Conservation (phyloP, 2,113 vertebrate species). For the Steatornis caripensis region DNA sequence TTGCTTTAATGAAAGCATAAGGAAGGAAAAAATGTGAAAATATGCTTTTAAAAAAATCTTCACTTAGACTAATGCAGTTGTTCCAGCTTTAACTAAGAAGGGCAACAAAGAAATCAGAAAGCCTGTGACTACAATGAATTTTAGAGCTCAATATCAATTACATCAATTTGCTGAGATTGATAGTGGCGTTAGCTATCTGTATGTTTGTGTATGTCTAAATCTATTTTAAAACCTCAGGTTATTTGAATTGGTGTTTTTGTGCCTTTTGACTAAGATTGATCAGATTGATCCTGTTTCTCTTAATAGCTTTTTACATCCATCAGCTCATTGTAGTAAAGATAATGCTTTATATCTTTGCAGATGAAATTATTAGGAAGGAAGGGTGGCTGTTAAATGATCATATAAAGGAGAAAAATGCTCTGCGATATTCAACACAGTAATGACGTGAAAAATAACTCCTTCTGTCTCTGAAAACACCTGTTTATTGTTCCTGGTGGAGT, state of each 20-base stretch:
- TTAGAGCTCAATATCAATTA: not conserved
- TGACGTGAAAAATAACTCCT: not conserved
- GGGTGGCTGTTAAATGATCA: not conserved
- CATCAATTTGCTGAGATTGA: not conserved
- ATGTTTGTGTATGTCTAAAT: not conserved
- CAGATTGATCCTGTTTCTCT: not conserved
- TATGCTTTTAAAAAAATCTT: not conserved
- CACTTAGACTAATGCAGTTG: not conserved
- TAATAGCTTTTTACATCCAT: not conserved
- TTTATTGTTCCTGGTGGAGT: not conserved
- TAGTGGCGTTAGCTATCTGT: not conserved
- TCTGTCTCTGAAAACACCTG: not conserved
- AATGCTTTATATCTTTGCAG: not conserved
- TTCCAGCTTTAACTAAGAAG: not conserved
- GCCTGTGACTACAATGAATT: not conserved
- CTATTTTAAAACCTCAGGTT: not conserved
- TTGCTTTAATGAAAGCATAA: not conserved
- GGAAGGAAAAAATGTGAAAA: not conserved
- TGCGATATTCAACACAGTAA: not conserved
- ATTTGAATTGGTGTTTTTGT: not conserved
- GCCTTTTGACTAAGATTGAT: not conserved
- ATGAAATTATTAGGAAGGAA: not conserved
- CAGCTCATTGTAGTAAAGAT: not conserved
- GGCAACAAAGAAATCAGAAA: not conserved
- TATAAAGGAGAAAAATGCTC: not conserved